Conservation (phyloP, 2,888 invertebrate species). For the Perizoma affinitatum region DNA sequence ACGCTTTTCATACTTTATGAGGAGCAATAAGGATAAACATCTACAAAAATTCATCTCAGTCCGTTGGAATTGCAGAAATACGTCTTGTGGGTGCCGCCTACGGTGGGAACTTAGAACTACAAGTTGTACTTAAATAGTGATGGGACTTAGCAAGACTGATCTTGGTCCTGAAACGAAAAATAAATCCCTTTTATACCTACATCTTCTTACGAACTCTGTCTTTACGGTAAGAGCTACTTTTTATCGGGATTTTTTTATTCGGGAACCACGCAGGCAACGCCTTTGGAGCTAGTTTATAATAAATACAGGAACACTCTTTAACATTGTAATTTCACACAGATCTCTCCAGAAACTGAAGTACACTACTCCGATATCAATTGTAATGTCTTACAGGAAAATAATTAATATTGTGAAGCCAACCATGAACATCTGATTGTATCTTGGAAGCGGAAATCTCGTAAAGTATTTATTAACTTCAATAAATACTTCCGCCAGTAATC, state of each 20-base stretch:
- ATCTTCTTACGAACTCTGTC: neutral
- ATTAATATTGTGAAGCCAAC: slow-evolving; percentile 9
- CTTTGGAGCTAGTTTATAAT: too few species aligned
- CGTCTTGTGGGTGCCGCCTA: slow-evolving; percentile 33
- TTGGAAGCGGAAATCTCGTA: slow-evolving; percentile 10
- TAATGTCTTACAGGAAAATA: slow-evolving; percentile 10
- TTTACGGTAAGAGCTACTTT: too few species aligned
- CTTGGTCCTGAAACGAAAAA: slow-evolving; percentile 1
- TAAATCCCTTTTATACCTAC: neutral
- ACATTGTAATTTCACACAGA: too few species aligned
- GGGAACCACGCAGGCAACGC: too few species aligned
- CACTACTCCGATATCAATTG: too few species aligned
- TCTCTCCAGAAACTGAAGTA: too few species aligned
- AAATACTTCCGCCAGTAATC: slow-evolving; percentile 24
- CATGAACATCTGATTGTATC: slow-evolving; percentile 18
- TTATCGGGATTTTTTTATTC: too few species aligned
- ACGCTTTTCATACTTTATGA: slow-evolving; percentile 39
- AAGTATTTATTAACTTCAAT: slow-evolving; percentile 23
- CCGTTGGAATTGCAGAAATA: slow-evolving; percentile 39
- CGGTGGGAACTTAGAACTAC: slow-evolving; percentile 30
- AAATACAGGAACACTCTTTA: too few species aligned
- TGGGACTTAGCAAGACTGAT: slow-evolving; percentile 11
- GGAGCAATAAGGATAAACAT: slow-evolving; percentile 42
- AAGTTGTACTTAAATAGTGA: slow-evolving; percentile 21
- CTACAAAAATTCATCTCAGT: slow-evolving; percentile 41